Conservation (phyloP, 2,888 invertebrate genomes). For the Rotaria socialis region DNA sequence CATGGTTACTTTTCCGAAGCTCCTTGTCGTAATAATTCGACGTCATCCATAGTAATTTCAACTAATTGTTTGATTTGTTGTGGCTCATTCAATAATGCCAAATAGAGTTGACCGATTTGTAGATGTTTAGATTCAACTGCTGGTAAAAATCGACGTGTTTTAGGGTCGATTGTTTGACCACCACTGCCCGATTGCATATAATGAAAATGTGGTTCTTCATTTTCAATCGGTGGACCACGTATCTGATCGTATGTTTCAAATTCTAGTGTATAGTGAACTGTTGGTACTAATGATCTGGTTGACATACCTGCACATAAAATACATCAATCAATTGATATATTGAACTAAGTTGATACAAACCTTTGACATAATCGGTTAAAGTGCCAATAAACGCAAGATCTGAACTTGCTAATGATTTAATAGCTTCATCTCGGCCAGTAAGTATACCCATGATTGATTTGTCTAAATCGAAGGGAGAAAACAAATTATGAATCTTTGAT, state of each 20-base stretch:
- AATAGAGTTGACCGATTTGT: neutral
- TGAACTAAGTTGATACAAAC: neutral
- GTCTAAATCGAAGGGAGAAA: neutral
- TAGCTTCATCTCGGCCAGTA: neutral
- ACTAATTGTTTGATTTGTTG: neutral
- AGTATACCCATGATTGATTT: neutral
- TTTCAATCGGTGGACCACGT: neutral
- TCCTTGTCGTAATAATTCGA: neutral
- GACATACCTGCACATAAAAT: neutral
- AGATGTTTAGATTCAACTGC: neutral
- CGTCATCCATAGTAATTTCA: neutral
- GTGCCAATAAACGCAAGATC: neutral
- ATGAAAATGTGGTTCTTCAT: neutral
- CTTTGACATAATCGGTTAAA: neutral
- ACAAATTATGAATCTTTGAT: no score
- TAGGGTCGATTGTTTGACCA: neutral
- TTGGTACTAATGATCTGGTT: neutral
- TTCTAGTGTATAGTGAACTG: slow-evolving; percentile 7
- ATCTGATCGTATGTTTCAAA: neutral
- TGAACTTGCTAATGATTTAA: neutral
- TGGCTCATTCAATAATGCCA: neutral
- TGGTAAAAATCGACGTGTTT: neutral
- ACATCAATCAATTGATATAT: no score
- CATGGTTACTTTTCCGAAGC: neutral
- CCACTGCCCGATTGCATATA: slow-evolving; percentile 30